Conservation (phyloP, 2,113 vertebrate species). For the Crotalus helleri region DNA sequence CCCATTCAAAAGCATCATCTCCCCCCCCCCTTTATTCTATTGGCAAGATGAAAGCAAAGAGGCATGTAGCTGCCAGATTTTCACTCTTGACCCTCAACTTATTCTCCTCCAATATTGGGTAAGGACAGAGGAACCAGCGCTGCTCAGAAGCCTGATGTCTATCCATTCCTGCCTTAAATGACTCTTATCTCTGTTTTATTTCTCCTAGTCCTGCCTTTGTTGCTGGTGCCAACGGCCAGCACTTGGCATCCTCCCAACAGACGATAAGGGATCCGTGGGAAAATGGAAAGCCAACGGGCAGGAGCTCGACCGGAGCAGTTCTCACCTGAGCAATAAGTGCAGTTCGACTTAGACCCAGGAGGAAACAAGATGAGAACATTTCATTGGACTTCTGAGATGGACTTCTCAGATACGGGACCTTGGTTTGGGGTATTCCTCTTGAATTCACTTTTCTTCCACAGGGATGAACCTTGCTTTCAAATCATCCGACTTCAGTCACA, state of each 20-base stretch:
- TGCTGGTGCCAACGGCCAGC: slow-evolving; percentile 84
- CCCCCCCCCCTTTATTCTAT: no score
- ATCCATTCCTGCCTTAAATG: background rate
- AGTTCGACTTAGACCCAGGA: slow-evolving; percentile 73
- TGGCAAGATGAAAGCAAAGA: no score
- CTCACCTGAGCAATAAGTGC: slow-evolving; percentile 85
- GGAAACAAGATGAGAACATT: background rate
- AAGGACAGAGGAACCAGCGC: background rate
- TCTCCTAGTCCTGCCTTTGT: slow-evolving; percentile 83
- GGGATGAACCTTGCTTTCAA: background rate
- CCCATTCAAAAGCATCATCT: no score
- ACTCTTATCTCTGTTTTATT: slow-evolving; percentile 23
- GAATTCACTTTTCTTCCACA: background rate
- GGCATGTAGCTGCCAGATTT: no score
- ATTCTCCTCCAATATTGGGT: background rate
- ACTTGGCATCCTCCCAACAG: slow-evolving; percentile 68
- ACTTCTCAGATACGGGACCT: fast-evolving
- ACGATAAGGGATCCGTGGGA: slow-evolving; percentile 73
- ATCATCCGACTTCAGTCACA: slow-evolving; percentile 1
- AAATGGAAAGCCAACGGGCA: slow-evolving; percentile 84
- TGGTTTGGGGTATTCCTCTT: background rate
- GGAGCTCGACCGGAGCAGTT: slow-evolving; percentile 82
- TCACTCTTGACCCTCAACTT: background rate
- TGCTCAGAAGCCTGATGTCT: background rate
- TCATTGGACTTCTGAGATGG: background rate